Percentiles rank a stretch among this genome's conserved stretches.
These are phyloP conservation scores for Hydrotaea diabolus DNA, from an alignment of 2,888 invertebrate genomes.

Conservation along the genomic window DNA sequence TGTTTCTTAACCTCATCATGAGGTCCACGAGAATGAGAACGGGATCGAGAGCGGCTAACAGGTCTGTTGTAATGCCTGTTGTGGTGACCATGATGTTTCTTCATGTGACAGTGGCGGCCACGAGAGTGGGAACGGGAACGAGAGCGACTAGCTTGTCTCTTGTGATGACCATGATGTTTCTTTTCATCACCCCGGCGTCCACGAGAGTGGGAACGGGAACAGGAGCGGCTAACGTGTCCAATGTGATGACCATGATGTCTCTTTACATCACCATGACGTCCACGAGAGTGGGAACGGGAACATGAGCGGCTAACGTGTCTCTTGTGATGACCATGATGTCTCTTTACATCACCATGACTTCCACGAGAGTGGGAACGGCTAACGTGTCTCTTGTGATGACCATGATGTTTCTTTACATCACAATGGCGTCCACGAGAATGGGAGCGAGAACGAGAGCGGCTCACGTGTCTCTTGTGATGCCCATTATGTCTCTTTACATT, in stretches of 20 bases:
- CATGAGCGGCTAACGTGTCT: slow-evolving; percentile 32
- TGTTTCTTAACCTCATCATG: slow-evolving; percentile 8
- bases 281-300: slow-evolving; percentile 20
- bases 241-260: slow-evolving; percentile 45
- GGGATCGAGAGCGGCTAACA: slow-evolving; percentile 30
- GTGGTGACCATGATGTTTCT: slow-evolving; percentile 15
- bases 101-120: background rate
- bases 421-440: slow-evolving; percentile 26
- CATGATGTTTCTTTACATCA: slow-evolving; percentile 9
- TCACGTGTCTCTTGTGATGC: slow-evolving; percentile 20
- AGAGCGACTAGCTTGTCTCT: slow-evolving; percentile 33
- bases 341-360: background rate
- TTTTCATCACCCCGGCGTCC: slow-evolving; percentile 3
- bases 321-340: slow-evolving; percentile 26
- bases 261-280: background rate
- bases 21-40: slow-evolving; percentile 18
- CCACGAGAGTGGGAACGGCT: slow-evolving; percentile 37
- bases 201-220: slow-evolving; percentile 48
- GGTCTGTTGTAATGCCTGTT: background rate
- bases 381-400: background rate
- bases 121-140: slow-evolving; percentile 43
- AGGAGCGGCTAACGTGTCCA: slow-evolving; percentile 16
- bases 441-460: slow-evolving; percentile 48
- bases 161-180: slow-evolving; percentile 20
- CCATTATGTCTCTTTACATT: slow-evolving; percentile 15